A percentile compares a stretch with the other conserved stretches of the same genome.
Evolutionary conservation across 2,797 vertebrate genomes (phyloP).

Genomic region (Cynopterus sphinx): DNA sequence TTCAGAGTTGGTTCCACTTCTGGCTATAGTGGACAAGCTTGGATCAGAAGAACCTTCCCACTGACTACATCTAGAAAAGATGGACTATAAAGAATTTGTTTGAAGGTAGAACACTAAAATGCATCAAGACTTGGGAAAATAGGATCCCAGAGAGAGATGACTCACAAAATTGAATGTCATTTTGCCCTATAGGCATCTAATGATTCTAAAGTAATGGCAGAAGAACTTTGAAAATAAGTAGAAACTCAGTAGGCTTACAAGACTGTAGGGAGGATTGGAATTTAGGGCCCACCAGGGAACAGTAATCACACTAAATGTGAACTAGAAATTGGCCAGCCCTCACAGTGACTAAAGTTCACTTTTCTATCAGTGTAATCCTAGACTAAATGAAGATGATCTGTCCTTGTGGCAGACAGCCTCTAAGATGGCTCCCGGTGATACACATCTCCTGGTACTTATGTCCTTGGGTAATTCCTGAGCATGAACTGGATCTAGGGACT

Average conservation of each 20-base stretch:
- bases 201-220: background rate
- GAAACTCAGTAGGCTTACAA: background rate
- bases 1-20: background rate
- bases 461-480: background rate
- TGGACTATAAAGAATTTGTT: background rate
- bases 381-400: background rate
- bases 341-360: background rate
- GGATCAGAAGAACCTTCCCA: background rate
- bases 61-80: background rate
- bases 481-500: background rate
- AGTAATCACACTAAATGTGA: background rate
- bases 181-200: background rate
- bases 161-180: background rate
- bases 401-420: background rate
- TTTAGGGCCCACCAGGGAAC: background rate
- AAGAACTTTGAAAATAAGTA: background rate
- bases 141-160: background rate
- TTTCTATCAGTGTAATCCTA: background rate
- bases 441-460: background rate
- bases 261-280: background rate
- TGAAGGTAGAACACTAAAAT: background rate
- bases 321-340: background rate
- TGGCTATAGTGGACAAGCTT: background rate
- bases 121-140: background rate
- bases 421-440: background rate